These are phyloP conservation scores for Huso huso DNA, from an alignment of 2,797 vertebrate species.

Conservation along the genomic window DNA sequence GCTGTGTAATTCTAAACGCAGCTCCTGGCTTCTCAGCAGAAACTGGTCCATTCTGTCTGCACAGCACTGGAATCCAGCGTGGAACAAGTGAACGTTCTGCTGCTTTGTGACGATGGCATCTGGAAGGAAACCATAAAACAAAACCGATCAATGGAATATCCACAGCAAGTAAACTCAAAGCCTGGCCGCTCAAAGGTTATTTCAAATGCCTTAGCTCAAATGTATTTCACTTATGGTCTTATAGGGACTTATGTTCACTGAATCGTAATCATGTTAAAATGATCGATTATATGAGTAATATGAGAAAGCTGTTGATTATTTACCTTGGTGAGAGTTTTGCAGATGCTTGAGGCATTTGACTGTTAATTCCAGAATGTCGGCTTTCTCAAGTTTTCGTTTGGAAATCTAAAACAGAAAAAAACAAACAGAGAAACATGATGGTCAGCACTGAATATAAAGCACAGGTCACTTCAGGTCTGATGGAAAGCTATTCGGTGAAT, in stretches of 20 bases:
- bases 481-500: background rate
- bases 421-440: background rate
- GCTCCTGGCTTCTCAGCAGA: background rate
- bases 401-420: conserved; percentile 33
- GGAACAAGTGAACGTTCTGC: background rate
- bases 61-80: background rate
- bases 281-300: too few species aligned
- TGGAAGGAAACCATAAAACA: background rate
- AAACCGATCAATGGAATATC: too few species aligned
- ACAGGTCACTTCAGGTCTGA: too few species aligned
- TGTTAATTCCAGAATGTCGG: conserved; percentile 49
- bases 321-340: conserved; percentile 43
- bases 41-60: background rate
- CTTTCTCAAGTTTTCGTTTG: conserved; percentile 52
- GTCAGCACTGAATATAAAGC: background rate
- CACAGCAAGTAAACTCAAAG: too few species aligned
- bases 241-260: too few species aligned
- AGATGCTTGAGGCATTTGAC: conserved; percentile 50
- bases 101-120: background rate
- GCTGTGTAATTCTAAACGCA: background rate
- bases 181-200: too few species aligned
- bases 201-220: too few species aligned
- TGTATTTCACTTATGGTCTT: too few species aligned
- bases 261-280: too few species aligned
- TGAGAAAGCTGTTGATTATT: background rate